Conservation (phyloP, 2,888 invertebrate species). For the Augiades crinisus region DNA sequence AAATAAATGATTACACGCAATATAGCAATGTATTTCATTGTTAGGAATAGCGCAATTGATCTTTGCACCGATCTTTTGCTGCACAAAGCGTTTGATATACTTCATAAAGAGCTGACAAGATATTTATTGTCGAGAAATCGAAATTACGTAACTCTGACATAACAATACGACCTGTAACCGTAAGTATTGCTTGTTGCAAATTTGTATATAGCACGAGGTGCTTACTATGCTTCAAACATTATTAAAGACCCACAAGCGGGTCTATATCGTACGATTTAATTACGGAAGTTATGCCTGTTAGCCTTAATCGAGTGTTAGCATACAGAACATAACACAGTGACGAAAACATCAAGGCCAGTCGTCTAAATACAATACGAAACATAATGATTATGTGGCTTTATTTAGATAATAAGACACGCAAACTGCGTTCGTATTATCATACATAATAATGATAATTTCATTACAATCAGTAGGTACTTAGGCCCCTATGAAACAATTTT, state of each 20-base stretch:
- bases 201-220: background rate
- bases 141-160: background rate
- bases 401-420: background rate
- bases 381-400: background rate
- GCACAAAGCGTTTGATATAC: background rate
- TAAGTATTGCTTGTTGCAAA: background rate
- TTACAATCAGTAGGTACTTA: background rate
- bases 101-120: background rate
- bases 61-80: background rate
- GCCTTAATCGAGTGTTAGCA: slow-evolving; percentile 14
- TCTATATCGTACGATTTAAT: slow-evolving; percentile 9
- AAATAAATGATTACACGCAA: no score
- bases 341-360: slow-evolving; percentile 15
- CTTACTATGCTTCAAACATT: no score
- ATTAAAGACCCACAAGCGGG: background rate
- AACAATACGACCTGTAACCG: background rate
- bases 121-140: background rate
- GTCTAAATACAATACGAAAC: slow-evolving; percentile 6
- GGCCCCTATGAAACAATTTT: background rate
- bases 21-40: background rate
- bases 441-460: background rate
- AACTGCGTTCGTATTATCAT: background rate
- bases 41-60: background rate
- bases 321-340: slow-evolving; percentile 7
- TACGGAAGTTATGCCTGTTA: slow-evolving; percentile 17